A percentile compares a stretch with the other conserved stretches of the same genome.
phyloP scores from a whole-genome alignment of 2,113 vertebrate species.

The Tachysurus vachellii region DNA sequence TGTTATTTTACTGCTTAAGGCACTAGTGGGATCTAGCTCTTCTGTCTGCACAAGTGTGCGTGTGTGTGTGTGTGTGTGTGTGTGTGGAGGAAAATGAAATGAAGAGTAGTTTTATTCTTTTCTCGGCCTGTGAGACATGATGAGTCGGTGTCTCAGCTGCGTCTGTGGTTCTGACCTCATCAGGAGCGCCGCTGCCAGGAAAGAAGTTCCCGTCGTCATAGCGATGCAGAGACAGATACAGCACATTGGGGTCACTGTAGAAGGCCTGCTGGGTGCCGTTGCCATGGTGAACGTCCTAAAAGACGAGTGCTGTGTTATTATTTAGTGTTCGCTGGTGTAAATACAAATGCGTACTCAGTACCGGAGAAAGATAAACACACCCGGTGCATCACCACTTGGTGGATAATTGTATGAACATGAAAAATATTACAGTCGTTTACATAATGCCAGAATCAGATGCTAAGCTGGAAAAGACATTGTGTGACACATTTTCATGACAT shows the following conservation, averaged over 20 bases:
- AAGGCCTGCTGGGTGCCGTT: conserved; percentile 91
- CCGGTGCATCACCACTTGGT: background rate
- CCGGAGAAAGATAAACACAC: background rate
- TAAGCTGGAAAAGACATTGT: conserved; percentile 38
- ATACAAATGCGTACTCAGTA: background rate
- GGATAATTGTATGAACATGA: background rate
- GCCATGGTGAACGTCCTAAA: conserved; percentile 80
- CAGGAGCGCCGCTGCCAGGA: conserved; percentile 93
- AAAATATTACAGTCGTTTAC: background rate
- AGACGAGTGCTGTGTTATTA: conserved; percentile 43
- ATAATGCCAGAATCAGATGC: conserved; percentile 41
- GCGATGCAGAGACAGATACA: conserved; percentile 94
- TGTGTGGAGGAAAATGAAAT: background rate
- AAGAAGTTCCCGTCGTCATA: conserved; percentile 99
- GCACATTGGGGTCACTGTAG: conserved; percentile 88
- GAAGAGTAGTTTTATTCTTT: background rate
- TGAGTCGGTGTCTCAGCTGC: conserved; percentile 22
- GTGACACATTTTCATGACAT: background rate
- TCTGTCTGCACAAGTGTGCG: background rate
- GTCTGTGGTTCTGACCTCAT: conserved; percentile 78
- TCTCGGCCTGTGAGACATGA: conserved; percentile 18
- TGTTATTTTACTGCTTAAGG: background rate
- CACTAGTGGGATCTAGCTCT: background rate
- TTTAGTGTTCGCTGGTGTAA: background rate
- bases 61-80: conserved; percentile 1